Conservation (phyloP, 2,113 vertebrate genomes). For the Nanorana parkeri region DNA sequence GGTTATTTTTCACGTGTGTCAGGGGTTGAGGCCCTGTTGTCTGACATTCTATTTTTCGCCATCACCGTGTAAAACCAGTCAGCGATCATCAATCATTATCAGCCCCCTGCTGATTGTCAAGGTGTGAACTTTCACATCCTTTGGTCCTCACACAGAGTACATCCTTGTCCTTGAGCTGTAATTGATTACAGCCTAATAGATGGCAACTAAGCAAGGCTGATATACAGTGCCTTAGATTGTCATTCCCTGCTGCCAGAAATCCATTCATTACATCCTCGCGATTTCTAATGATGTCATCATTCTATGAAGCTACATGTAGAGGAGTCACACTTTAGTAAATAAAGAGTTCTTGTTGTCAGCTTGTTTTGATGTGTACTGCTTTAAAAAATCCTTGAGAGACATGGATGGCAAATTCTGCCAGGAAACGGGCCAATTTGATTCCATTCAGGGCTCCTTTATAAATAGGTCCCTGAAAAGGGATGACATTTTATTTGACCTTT, state of each 20-base stretch:
- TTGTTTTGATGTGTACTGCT: too few species aligned
- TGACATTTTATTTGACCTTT: too few species aligned
- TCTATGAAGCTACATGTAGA: not conserved
- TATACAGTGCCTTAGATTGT: not conserved
- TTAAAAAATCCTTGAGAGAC: too few species aligned
- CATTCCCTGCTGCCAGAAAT: constrained; percentile 4
- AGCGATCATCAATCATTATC: constrained; percentile 44
- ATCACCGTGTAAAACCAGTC: constrained; percentile 26
- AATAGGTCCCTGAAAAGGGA: too few species aligned
- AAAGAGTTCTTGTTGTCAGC: too few species aligned
- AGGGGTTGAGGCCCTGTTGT: constrained; percentile 15
- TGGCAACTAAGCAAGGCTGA: not conserved
- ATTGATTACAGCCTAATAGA: constrained; percentile 27
- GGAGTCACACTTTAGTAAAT: too few species aligned
- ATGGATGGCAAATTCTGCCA: too few species aligned
- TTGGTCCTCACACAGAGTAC: constrained; percentile 20
- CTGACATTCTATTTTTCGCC: constrained; percentile 23
- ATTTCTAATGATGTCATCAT: not conserved
- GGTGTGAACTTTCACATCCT: constrained; percentile 27
- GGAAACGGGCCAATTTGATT: too few species aligned
- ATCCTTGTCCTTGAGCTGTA: constrained; percentile 33
- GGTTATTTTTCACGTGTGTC: constrained; percentile 16
- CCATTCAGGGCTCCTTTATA: too few species aligned
- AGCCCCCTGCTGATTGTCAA: constrained; percentile 24
- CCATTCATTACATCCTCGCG: not conserved